Conservation (phyloP, 2,113 vertebrate species). For the Anguilla japonica region DNA sequence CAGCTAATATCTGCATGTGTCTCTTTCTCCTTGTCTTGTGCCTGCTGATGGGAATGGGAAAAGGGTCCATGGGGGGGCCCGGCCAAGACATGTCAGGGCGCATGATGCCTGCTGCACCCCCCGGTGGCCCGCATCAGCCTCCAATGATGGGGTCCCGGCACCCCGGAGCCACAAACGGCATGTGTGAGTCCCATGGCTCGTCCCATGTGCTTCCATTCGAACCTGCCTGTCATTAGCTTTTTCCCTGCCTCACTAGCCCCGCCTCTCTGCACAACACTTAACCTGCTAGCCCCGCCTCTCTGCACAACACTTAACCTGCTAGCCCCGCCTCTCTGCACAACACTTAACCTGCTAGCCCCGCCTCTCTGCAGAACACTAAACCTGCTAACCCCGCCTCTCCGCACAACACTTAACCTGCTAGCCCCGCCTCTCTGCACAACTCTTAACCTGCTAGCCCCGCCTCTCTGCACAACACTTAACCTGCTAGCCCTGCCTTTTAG, state of each 20-base stretch:
- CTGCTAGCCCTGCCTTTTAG: too few relatives aligned
- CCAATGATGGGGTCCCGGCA: slow-evolving; percentile 83
- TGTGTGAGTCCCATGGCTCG: slow-evolving; percentile 79
- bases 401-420: too few relatives aligned
- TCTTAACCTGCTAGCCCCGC: too few relatives aligned
- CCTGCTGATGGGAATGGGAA: slow-evolving; percentile 17
- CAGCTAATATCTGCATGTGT: background rate
- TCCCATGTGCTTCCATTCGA: background rate
- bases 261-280: too few relatives aligned
- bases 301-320: too few relatives aligned
- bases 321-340: too few relatives aligned
- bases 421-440: too few relatives aligned
- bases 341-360: too few relatives aligned
- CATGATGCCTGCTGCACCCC: slow-evolving; percentile 74
- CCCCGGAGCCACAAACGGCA: slow-evolving; percentile 84
- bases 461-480: too few relatives aligned
- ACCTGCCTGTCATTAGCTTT: background rate
- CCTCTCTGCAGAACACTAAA: too few relatives aligned
- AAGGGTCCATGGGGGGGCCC: slow-evolving; percentile 82
- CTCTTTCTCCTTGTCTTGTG: background rate
- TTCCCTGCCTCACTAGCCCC: background rate
- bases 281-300: too few relatives aligned
- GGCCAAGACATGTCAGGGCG: slow-evolving; percentile 79
- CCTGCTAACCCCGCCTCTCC: too few relatives aligned
- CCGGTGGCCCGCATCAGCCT: slow-evolving; percentile 66